Percentiles rank a stretch among this genome's conserved stretches.
Conservation (phyloP, 1,140 invertebrate genomes). For the Lysiphlebus fabarum region DNA sequence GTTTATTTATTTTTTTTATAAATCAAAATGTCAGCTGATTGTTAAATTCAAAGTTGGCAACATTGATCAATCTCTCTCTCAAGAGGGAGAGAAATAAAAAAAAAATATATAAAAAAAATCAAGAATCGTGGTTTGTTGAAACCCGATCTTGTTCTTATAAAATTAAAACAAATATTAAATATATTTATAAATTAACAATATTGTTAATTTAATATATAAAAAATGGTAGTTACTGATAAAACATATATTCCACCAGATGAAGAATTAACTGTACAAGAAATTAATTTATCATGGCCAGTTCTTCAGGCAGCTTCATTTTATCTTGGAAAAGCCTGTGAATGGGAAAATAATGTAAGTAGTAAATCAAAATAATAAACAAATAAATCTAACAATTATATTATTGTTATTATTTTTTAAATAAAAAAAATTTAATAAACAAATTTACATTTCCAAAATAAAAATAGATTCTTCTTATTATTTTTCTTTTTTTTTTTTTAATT, state of each 20-base stretch:
- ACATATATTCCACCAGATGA: slow-evolving; percentile 73
- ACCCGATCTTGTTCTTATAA: neutral
- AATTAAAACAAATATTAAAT: neutral
- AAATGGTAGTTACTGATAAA: slow-evolving; percentile 68
- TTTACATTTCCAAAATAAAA: neutral
- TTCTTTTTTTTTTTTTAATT: too few species aligned
- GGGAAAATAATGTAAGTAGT: slow-evolving; percentile 83
- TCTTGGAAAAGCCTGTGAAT: slow-evolving; percentile 88
- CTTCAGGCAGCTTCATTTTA: slow-evolving; percentile 81
- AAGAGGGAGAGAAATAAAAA: too few species aligned
- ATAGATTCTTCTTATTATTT: neutral
- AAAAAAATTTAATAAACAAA: neutral
- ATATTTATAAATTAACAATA: neutral
- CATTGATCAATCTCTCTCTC: too few species aligned
- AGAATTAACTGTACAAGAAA: slow-evolving; percentile 82
- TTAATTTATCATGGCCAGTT: slow-evolving; percentile 77
- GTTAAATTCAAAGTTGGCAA: too few species aligned
- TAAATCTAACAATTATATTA: too few species aligned
- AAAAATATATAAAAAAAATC: too few species aligned
- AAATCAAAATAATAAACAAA: slow-evolving; percentile 25
- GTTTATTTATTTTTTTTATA: too few species aligned
- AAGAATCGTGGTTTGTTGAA: too few species aligned
- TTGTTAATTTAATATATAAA: slow-evolving; percentile 14
- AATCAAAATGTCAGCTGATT: too few species aligned
- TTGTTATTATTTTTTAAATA: too few species aligned